Evolutionary conservation across 1,140 invertebrate species (phyloP).

Genomic region (Ceratoteleas bidentatus): DNA sequence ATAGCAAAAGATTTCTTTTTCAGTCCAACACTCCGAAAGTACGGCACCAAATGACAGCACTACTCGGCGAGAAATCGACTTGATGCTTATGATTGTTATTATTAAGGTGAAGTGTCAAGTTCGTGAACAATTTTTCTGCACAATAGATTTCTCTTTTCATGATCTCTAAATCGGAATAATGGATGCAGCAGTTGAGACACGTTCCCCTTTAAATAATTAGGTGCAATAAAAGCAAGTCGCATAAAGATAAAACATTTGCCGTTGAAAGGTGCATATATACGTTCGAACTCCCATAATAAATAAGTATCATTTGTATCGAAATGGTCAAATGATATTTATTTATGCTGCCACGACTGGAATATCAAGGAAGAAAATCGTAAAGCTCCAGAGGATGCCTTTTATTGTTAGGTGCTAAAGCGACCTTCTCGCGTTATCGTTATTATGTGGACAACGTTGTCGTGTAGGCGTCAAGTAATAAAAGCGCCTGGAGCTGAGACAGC

Average conservation of each 20-base stretch:
- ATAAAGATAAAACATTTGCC: neutral
- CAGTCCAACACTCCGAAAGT: too few relatives aligned
- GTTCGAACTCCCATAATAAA: conserved; percentile 6
- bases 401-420: conserved; percentile 68
- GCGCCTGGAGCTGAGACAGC: conserved; percentile 71
- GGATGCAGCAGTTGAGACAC: too few relatives aligned
- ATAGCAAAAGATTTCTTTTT: too few relatives aligned
- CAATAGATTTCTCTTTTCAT: too few relatives aligned
- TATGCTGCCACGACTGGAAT: conserved; percentile 10
- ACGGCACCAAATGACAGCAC: too few relatives aligned
- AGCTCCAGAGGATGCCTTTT: conserved; percentile 73
- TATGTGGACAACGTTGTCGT: conserved; percentile 59
- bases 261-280: neutral
- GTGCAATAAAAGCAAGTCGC: neutral
- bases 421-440: conserved; percentile 73
- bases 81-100: too few relatives aligned
- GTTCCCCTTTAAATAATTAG: neutral
- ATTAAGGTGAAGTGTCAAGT: too few relatives aligned
- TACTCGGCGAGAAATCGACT: too few relatives aligned
- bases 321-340: conserved; percentile 32
- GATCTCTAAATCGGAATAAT: too few relatives aligned
- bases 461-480: conserved; percentile 70
- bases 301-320: conserved; percentile 23
- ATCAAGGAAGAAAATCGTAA: conserved; percentile 64
- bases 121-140: too few relatives aligned